phyloP scores from a whole-genome alignment of 2,888 invertebrate species.

The Lasioglossum villosulum region DNA sequence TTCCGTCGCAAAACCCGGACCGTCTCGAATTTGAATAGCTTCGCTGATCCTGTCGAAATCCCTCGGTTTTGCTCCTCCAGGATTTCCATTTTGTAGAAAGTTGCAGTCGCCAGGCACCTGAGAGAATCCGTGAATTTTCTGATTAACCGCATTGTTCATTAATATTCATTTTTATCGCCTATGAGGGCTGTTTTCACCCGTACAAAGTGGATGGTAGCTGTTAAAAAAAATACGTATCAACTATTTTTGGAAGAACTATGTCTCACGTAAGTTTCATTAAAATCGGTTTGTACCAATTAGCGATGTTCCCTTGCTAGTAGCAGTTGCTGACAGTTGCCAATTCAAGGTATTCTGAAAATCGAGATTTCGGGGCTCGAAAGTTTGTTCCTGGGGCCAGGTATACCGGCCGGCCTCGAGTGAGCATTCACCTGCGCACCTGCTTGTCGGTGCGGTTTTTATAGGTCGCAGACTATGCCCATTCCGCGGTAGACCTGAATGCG shows the following conservation, averaged over 20 bases:
- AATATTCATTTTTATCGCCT: no score
- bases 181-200: no score
- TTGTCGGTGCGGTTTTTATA: slow-evolving; percentile 56
- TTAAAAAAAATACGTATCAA: no score
- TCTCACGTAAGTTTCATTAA: no score
- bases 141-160: no score
- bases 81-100: not conserved
- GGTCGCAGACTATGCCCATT: slow-evolving; percentile 62
- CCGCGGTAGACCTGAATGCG: slow-evolving; percentile 27
- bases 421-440: slow-evolving; percentile 5
- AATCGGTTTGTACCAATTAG: no score
- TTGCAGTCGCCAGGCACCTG: not conserved
- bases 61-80: not conserved
- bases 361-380: not conserved
- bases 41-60: not conserved
- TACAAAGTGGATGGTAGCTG: no score
- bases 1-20: slow-evolving; percentile 29
- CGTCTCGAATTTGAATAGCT: slow-evolving; percentile 24
- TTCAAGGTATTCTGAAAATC: not conserved
- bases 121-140: not conserved
- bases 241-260: no score
- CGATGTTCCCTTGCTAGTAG: no score
- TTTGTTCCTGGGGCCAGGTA: not conserved
- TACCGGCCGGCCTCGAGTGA: not conserved
- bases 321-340: no score